Base-by-base conservation (phyloP, 2,113 vertebrate genomes). In the Seriola quinqueradiata region DNA sequence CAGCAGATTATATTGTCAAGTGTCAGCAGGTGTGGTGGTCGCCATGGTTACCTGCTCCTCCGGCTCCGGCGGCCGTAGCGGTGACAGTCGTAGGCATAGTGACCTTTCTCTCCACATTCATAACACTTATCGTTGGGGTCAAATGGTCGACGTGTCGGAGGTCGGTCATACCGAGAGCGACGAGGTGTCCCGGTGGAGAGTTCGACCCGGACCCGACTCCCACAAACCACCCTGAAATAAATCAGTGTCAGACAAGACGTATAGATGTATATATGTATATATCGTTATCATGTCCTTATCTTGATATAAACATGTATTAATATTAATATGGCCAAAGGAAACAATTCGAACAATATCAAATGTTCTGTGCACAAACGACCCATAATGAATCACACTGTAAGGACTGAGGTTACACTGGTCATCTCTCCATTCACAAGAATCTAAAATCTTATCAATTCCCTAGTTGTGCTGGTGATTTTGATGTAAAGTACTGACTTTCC, bases 21-120 rank as follows among this genome's bases (percentile, higher is more conserved):
- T 46, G 44, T 46, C 44, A 46, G 9, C 16, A n/a, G 10, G 9
- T 8, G 46, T 17, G 23, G 65, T 2, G 2, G 10, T 23, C 66
- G 3, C 28, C 28, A 34, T 12, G 46, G 92, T 90, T 34, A 69
- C 66, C 66, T 69, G 66, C 96, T 97, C 96, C 96, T 97, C 95
- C 96, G 97, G 88, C 96, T 94, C 58, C 96, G 93, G 4, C 96
- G 95, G 64, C 96, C 96, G 89, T 97, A 97, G 68, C 97, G 96
- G 65, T 96, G 96, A 68, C 97, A 97, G 86, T 97, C 97, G 77
- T 97, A 97, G 75, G 96, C 96, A 91, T 97, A 97, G 94, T 97
- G 97, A 83, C 97, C 96, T 93, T 96, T 97, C 92, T 97, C 97
- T 10, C 97, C 96, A 87, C 96, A 97, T 70, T 97, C 96, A 64